phyloP scores from a whole-genome alignment of 2,888 invertebrate genomes.

The Latrodectus hesperus region DNA sequence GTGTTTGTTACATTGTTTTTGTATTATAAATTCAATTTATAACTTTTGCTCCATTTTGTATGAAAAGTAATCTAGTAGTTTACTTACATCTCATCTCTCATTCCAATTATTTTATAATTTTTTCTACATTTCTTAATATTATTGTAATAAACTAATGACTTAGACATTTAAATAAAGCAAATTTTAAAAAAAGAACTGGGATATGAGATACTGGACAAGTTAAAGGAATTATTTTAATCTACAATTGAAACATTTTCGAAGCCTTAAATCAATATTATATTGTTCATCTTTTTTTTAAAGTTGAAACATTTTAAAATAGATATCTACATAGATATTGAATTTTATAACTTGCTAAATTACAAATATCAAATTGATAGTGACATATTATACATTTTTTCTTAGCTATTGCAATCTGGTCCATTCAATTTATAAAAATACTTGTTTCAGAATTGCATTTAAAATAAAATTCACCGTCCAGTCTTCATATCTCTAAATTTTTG shows the following conservation, averaged over 20 bases:
- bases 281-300: too few relatives aligned
- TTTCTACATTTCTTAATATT: not conserved
- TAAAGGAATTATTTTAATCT: not conserved
- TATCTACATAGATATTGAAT: too few relatives aligned
- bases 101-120: not conserved
- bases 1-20: not conserved
- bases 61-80: not conserved
- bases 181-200: not conserved
- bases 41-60: not conserved
- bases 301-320: too few relatives aligned
- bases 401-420: too few relatives aligned
- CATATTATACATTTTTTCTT: too few relatives aligned
- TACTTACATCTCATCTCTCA: not conserved
- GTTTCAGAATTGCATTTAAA: too few relatives aligned
- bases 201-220: constrained; percentile 33
- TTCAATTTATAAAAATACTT: too few relatives aligned
- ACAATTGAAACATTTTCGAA: too few relatives aligned
- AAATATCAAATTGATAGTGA: too few relatives aligned
- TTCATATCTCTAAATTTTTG: constrained; percentile 34
- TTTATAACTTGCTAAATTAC: too few relatives aligned
- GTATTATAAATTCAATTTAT: not conserved
- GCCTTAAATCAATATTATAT: too few relatives aligned
- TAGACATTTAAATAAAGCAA: not conserved
- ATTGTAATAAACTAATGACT: not conserved
- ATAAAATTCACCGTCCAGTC: constrained; percentile 31